Conservation (phyloP, 2,113 vertebrate species). For the Pagrus major region DNA sequence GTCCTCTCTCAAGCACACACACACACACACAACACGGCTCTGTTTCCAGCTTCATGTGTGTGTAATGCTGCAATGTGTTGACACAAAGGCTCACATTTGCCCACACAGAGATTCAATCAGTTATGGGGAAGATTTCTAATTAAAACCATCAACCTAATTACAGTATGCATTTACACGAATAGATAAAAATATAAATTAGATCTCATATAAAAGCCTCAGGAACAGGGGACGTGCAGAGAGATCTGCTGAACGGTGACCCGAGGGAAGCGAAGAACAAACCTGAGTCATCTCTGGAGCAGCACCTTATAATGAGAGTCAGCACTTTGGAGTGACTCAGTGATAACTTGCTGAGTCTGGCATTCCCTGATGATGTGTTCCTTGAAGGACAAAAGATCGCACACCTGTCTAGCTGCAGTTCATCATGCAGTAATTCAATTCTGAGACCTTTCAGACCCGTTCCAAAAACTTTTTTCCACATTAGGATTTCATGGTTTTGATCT, state of each 20-base stretch:
- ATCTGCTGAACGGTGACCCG: background rate
- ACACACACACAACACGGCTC: background rate
- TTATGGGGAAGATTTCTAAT: background rate
- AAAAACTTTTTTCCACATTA: conserved; percentile 2
- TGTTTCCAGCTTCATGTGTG: conserved; percentile 7
- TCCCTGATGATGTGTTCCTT: background rate
- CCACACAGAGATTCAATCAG: conserved; percentile 7
- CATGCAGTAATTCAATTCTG: background rate
- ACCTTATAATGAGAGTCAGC: background rate
- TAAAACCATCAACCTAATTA: background rate
- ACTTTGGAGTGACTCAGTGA: conserved; percentile 15
- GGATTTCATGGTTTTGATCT: conserved; percentile 5
- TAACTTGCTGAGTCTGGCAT: conserved; percentile 15
- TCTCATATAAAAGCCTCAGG: background rate
- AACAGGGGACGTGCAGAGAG: background rate
- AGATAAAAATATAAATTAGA: background rate
- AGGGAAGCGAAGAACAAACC: conserved; percentile 4
- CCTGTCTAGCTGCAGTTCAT: conserved; percentile 31
- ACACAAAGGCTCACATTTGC: background rate
- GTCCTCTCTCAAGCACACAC: conserved; percentile 4
- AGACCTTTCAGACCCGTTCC: conserved; percentile 16
- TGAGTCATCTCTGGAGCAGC: conserved; percentile 1
- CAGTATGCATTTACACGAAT: background rate
- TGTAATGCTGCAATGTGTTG: conserved; percentile 22
- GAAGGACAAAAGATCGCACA: conserved; percentile 31